These are phyloP conservation scores for Melieria picta DNA, from an alignment of 2,888 invertebrate species.

Conservation along the genomic window DNA sequence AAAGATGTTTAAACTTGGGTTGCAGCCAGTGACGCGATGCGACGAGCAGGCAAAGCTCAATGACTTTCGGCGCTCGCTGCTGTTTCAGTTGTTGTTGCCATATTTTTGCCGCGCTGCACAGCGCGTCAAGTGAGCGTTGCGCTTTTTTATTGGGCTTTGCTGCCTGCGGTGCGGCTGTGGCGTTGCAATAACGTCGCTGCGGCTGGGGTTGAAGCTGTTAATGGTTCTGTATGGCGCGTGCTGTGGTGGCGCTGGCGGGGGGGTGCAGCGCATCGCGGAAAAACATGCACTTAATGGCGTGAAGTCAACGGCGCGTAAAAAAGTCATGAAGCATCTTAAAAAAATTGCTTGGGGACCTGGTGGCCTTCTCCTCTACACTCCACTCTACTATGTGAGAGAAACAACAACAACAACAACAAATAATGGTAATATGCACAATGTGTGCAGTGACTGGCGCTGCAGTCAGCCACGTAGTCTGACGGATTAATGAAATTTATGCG, in stretches of 20 bases:
- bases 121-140: conserved; percentile 37
- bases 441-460: conserved; percentile 1
- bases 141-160: conserved; percentile 18
- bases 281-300: conserved; percentile 57
- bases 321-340: conserved; percentile 64
- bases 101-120: conserved; percentile 27
- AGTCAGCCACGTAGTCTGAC: conserved; percentile 30
- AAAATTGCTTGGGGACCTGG: conserved; percentile 65
- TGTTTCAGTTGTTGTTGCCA: conserved; percentile 16
- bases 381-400: background rate
- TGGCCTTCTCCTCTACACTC: conserved; percentile 43
- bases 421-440: background rate
- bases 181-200: background rate
- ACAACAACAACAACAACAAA: background rate
- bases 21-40: conserved; percentile 30
- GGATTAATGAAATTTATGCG: conserved; percentile 60
- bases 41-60: conserved; percentile 29
- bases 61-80: conserved; percentile 27
- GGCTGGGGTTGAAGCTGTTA: background rate
- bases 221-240: background rate
- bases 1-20: background rate
- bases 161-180: background rate
- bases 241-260: background rate
- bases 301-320: conserved; percentile 62
- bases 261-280: background rate